Base-by-base conservation (phyloP, 2,797 vertebrate genomes). In the Parotocinclus haroldoi region DNA sequence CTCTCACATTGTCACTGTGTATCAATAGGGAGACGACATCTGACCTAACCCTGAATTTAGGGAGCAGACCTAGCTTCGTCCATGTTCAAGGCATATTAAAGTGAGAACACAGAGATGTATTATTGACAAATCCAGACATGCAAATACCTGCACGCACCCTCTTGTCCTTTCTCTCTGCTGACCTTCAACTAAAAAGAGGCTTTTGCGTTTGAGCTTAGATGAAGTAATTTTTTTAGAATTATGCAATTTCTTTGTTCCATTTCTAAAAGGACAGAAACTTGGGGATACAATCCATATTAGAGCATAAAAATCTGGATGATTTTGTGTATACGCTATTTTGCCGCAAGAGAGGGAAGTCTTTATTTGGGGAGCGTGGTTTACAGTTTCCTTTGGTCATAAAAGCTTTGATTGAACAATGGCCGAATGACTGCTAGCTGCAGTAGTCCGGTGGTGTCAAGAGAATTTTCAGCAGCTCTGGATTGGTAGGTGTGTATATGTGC, bases 181-280 rank as follows among this genome's bases (percentile, higher is more conserved):
- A 89, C 83, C 82, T 84, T 85, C 81, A 90, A 83, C 76, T 76
- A 79, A 86, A 84, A 86, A 85, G 88, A 88, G 86, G 82, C 84
- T 81, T 80, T 77, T 77, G 79, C 84, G 85, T 83, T 79, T 73
- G 79, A 82, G 76, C 78, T 59, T 78, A 82, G 84, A 85, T 82
- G 84, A 78, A 83, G 87, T 84, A 85, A 81, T 87, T 84, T 85
- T 87, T 78, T 76, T 79, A 84, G 84, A 79, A 85, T 83, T 81
- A 75, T 80, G 78, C 81, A 79, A 84, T 80, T 86, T 77, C 83
- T 87, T 83, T 76, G 66, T 62, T 67, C 72, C 74, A 77, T 59
- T 59, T 60, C 19, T 10, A 45, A 27, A 46, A 36, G n/a, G 54
- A 56, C 52, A 38, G 27, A 9, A 27, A 5, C 27, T 27, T 27